Evolutionary conservation across 1,140 invertebrate species (phyloP).

Genomic region (Periplaneta americana): DNA sequence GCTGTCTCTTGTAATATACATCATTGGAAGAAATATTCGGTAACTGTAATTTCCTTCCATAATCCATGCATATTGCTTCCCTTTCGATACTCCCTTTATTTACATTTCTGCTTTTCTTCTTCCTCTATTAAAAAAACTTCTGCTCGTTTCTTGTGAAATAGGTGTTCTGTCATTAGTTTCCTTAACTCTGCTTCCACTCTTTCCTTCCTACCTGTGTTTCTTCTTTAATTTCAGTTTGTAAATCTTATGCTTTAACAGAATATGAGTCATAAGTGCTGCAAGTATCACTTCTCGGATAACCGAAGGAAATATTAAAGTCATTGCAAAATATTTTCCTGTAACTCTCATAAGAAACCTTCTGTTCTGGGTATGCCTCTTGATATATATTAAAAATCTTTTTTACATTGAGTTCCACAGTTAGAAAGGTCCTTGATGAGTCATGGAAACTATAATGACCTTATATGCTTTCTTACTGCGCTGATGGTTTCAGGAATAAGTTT

Average conservation of each 20-base stretch:
- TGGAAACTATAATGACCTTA: neutral
- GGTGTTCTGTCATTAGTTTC: neutral
- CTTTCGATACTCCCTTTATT: neutral
- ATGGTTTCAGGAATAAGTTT: neutral
- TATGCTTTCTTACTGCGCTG: neutral
- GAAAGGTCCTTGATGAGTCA: neutral
- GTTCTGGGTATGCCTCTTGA: too few species aligned
- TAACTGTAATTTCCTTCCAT: conserved; percentile 20
- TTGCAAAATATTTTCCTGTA: neutral
- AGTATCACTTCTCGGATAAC: neutral
- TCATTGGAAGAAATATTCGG: conserved; percentile 22
- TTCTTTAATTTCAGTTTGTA: neutral
- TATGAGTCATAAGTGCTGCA: neutral
- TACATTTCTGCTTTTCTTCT: neutral
- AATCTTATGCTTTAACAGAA: neutral
- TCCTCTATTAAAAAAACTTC: conserved; percentile 16
- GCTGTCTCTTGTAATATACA: conserved; percentile 23
- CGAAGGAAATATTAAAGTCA: neutral
- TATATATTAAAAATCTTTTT: neutral
- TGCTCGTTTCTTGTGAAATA: neutral
- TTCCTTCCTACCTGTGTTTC: neutral
- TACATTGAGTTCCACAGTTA: too few species aligned
- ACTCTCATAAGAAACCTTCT: neutral
- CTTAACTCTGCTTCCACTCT: neutral
- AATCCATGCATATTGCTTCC: conserved; percentile 22